Percentiles rank a stretch among this genome's conserved stretches.
Conservation (phyloP, 2,797 vertebrate genomes). For the Acipenser ruthenus region DNA sequence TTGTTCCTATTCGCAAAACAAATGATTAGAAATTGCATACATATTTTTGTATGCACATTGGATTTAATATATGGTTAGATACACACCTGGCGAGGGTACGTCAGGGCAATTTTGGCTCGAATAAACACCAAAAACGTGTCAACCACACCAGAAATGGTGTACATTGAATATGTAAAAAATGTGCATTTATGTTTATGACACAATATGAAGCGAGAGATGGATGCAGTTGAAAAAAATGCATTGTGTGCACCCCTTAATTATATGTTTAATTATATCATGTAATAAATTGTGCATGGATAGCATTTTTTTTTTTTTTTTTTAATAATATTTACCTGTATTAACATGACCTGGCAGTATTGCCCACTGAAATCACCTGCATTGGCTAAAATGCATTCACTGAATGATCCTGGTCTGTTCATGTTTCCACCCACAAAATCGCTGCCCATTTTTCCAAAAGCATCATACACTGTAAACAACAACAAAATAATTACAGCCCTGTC, state of each 20-base stretch:
- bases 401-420: constrained; percentile 59
- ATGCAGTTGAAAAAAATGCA: too few relatives aligned
- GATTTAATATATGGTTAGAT: too few relatives aligned
- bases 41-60: too few relatives aligned
- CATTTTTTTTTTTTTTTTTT: too few relatives aligned
- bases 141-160: too few relatives aligned
- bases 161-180: too few relatives aligned
- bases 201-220: too few relatives aligned
- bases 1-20: constrained; percentile 35
- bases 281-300: not conserved
- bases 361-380: constrained; percentile 52
- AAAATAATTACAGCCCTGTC: not conserved
- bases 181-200: too few relatives aligned
- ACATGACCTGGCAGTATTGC: constrained; percentile 70
- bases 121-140: too few relatives aligned
- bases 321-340: constrained; percentile 55
- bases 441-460: constrained; percentile 69
- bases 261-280: too few relatives aligned
- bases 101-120: not conserved
- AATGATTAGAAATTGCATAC: constrained; percentile 2
- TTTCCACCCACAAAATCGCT: constrained; percentile 68
- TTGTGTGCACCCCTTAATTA: too few relatives aligned
- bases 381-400: constrained; percentile 60
- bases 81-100: not conserved
- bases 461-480: constrained; percentile 62